Conservation (phyloP, 2,888 invertebrate species). For the Cheilosia variabilis region DNA sequence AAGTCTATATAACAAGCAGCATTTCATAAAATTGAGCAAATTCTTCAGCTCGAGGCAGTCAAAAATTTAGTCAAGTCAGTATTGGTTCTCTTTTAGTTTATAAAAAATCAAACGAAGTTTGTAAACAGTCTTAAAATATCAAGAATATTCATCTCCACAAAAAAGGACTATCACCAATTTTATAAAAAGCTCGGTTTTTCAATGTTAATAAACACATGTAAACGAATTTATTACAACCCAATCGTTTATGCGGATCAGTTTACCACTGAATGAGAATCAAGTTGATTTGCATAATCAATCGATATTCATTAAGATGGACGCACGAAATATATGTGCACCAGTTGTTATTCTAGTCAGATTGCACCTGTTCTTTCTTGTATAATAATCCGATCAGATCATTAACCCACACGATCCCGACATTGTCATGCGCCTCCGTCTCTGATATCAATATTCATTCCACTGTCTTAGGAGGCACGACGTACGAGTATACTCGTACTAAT, state of each 20-base stretch:
- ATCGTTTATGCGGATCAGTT: constrained; percentile 1
- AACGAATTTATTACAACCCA: neutral
- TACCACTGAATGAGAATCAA: constrained; percentile 1
- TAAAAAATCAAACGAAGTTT: no score
- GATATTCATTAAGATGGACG: neutral
- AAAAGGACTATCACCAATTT: no score
- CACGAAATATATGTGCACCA: neutral
- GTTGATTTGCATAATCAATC: neutral
- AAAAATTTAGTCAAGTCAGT: no score
- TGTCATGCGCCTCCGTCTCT: neutral
- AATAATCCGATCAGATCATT: neutral
- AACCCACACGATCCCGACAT: neutral
- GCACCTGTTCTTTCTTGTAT: neutral
- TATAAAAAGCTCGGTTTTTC: neutral
- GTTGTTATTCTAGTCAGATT: neutral
- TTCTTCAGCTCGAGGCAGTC: no score
- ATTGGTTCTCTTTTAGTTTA: no score
- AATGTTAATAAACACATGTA: neutral
- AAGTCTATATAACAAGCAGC: no score
- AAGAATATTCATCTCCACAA: no score
- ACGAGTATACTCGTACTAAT: no score
- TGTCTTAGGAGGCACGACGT: constrained; percentile 2
- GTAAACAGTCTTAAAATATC: no score
- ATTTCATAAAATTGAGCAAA: no score
- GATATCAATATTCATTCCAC: neutral